A percentile compares a stretch with the other conserved stretches of the same genome.
phyloP scores from a whole-genome alignment of 2,888 invertebrate genomes.

The Hypselothyrea guttata region DNA sequence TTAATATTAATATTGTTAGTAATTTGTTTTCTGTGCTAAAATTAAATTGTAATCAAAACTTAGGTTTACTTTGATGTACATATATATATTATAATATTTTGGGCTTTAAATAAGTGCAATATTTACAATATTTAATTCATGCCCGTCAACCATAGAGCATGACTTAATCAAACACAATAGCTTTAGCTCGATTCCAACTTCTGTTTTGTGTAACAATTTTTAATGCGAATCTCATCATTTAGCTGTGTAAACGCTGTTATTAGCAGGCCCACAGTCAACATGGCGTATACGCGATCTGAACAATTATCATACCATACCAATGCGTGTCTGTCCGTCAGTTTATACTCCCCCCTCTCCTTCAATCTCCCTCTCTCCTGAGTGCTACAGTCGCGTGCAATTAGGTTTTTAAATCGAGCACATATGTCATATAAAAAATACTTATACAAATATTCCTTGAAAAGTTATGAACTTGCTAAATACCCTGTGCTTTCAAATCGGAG shows the following conservation, averaged over 20 bases:
- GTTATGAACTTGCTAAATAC: no score
- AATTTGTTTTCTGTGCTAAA: neutral
- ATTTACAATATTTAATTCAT: conserved; percentile 34
- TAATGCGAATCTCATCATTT: conserved; percentile 63
- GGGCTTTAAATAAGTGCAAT: conserved; percentile 52
- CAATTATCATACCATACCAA: conserved; percentile 14
- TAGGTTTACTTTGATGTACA: neutral
- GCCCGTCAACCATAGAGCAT: no score
- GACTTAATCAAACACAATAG: no score
- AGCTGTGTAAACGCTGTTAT: conserved; percentile 36
- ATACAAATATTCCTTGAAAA: conserved; percentile 23
- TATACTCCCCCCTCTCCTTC: no score
- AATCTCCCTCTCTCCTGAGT: neutral
- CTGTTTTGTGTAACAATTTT: conserved; percentile 23
- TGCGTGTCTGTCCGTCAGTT: conserved; percentile 3
- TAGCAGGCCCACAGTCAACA: conserved; percentile 12
- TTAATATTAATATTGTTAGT: conserved; percentile 9
- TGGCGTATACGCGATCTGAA: conserved; percentile 29
- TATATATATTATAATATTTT: conserved; percentile 31
- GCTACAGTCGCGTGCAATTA: conserved; percentile 64
- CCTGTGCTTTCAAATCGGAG: no score
- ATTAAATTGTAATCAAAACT: conserved; percentile 16
- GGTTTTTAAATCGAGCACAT: conserved; percentile 44
- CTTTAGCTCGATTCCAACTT: conserved; percentile 3
- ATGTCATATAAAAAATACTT: conserved; percentile 52